Base-by-base conservation (phyloP, 1,140 invertebrate genomes). In the Spodoptera litura region DNA sequence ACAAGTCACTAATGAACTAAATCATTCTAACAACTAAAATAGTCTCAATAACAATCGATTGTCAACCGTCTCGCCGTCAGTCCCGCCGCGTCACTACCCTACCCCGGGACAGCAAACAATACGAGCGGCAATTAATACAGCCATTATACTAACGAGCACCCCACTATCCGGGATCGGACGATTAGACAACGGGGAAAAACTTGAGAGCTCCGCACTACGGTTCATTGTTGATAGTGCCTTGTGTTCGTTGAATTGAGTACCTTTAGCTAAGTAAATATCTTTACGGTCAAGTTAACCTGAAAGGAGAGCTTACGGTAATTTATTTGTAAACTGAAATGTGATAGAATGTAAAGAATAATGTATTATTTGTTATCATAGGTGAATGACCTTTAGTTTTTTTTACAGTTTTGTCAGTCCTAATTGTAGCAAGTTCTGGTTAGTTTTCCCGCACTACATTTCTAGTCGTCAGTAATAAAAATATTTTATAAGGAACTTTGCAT, bases 111-210 rank as follows among this genome's bases (percentile, higher is more conserved):
- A 70, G 84, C 80, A 83, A 85, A 89, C 86, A 87, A 86, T 81
- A 83, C 81, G 76, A 77, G 49, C 78, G 72, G 83, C 86, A 89
- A 87, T 89, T 88, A 89, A 89, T 89, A 88, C 87, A 53, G 74
- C 82, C 82, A 89, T 89, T 89, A 89, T 85, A 88, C 85, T 85
- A 88, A 89, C 86, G 83, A 89, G 79, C 76, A 49, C 38, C 72
- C 78, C 79, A 79, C 83, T 78, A 78, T 68, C 73, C 73, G 25
- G 73, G 73, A 75, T 75, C 73, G 59, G 58, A 64, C 73, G 73
- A 75, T 75, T 75, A 75, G 73, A 75, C 73, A 38, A 75, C 73
- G 73, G 59, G 59, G 73, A 75, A 75, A 75, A 75, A 64, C 73
- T 75, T 51, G 49, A 75, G 59, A 53, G 59, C 49, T 20, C 38